Percentiles rank a stretch among this genome's conserved stretches.
Conservation (phyloP, 2,113 vertebrate genomes). For the Pycnonotus jocosus region DNA sequence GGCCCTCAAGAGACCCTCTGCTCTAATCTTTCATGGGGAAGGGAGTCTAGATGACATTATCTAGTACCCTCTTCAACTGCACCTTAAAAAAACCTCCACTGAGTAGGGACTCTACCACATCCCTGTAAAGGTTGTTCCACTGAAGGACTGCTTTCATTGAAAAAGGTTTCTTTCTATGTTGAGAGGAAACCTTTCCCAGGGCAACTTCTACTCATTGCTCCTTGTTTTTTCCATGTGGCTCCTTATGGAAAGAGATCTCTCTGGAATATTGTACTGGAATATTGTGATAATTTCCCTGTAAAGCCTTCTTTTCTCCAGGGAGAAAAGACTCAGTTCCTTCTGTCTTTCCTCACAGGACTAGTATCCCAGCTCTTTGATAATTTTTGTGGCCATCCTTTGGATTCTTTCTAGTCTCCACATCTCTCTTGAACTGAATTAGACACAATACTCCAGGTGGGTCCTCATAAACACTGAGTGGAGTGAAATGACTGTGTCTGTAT, state of each 20-base stretch:
- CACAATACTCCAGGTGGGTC: background rate
- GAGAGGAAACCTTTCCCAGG: background rate
- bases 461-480: background rate
- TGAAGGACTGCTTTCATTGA: background rate
- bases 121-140: background rate
- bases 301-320: background rate
- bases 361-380: background rate
- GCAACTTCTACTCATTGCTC: background rate
- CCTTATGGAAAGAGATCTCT: background rate
- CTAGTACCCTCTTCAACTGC: background rate
- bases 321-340: background rate
- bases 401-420: background rate
- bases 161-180: background rate
- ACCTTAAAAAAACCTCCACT: background rate
- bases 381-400: background rate
- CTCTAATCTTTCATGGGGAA: background rate
- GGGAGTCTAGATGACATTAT: background rate
- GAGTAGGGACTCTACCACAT: fast-evolving
- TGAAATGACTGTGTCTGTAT: background rate
- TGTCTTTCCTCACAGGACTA: background rate
- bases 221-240: background rate
- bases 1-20: background rate
- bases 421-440: background rate
- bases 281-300: background rate
- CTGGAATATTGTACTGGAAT: background rate